These are phyloP conservation scores for Salarias fasciatus DNA, from an alignment of 2,797 vertebrate genomes.

Conservation along the genomic window DNA sequence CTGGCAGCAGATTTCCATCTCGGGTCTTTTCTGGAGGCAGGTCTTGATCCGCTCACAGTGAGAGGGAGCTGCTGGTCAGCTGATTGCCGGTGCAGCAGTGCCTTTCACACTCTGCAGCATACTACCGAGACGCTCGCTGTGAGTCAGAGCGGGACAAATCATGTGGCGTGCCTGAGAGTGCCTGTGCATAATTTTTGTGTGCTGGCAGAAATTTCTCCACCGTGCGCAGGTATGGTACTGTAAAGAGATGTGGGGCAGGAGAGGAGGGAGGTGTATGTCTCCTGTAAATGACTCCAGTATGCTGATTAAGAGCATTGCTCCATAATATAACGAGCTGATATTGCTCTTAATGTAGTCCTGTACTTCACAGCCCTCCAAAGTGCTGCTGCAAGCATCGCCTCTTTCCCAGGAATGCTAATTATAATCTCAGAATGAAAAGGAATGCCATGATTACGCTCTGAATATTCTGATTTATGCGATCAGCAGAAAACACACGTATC, in stretches of 20 bases:
- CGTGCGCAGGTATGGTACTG: constrained; percentile 13
- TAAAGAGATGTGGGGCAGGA: constrained; percentile 4
- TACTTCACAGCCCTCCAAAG: constrained; percentile 20
- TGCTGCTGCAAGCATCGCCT: constrained; percentile 29
- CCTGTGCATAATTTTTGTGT: constrained; percentile 9
- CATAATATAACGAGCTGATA: constrained; percentile 53
- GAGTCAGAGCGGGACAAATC: constrained; percentile 47
- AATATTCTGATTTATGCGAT: constrained; percentile 42
- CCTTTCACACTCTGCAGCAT: constrained; percentile 54
- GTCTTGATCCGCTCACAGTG: constrained; percentile 27
- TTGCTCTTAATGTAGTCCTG: constrained; percentile 47
- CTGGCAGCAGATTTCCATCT: constrained; percentile 4
- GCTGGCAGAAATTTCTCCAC: constrained; percentile 27
- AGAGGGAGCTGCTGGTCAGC: constrained; percentile 53
- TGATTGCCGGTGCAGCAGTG: constrained; percentile 28
- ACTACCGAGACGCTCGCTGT: constrained; percentile 33
- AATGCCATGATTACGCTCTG: constrained; percentile 10
- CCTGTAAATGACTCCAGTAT: constrained; percentile 41
- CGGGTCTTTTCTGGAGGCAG: constrained; percentile 4
- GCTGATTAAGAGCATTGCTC: constrained; percentile 32
- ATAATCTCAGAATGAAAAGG: constrained; percentile 18
- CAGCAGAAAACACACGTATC: constrained; percentile 46
- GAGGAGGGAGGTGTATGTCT: constrained; percentile 17
- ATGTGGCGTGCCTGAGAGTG: not conserved
- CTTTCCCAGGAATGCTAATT: constrained; percentile 45